Base-by-base conservation (phyloP, 2,113 vertebrate species). In the Mirounga angustirostris region DNA sequence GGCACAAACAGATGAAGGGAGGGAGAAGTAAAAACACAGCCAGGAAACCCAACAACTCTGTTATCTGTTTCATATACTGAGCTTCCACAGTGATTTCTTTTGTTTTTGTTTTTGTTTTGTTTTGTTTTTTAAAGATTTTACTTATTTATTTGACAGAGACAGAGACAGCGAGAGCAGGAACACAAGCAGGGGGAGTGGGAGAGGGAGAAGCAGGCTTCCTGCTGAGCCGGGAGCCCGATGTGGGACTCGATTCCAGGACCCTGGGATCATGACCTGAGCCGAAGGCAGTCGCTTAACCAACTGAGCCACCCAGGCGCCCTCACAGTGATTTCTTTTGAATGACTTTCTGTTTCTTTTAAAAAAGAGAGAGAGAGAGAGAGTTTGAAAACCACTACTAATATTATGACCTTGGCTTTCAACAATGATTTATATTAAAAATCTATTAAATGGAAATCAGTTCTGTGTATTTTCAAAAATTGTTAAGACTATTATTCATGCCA, bases 381-480 rank as follows among this genome's bases (percentile, higher is more conserved):
- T 59, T 86, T 73, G 19, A 63, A 93, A 96, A 89, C 3, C 50
- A 46, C 16, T 93, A 80, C 28, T 69, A 74, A 56, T 46, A 61
- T 46, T 76, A 71, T 85, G 30, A 36, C 21, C 16, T 92, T 94
- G 43, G n/a, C 5, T 97, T 82, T 86, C 50, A 43, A 94, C 30
- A 82, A 69, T 43, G 36, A 93, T 24, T 78, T 43, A 61, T 7
- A 83, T 9, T 9, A 63, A 95, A 30, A 84, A 28, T 0, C 14
- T 87, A 90, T 79, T 30, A 90, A 12, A 76, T 87, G n/a, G 61
- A 93, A 96, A 95, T 83, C 50, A 84, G 14, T 83, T 93, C 30
- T 12, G 1, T 1, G 18, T 67, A 74, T 85, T 96, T 82, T 56
- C 11, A 90, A 96, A 50, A 95, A 69, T 22, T 54, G 8, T 78